A percentile compares a stretch with the other conserved stretches of the same genome.
Conservation (phyloP, 2,797 vertebrate species). For the Corythornis leucogaster region DNA sequence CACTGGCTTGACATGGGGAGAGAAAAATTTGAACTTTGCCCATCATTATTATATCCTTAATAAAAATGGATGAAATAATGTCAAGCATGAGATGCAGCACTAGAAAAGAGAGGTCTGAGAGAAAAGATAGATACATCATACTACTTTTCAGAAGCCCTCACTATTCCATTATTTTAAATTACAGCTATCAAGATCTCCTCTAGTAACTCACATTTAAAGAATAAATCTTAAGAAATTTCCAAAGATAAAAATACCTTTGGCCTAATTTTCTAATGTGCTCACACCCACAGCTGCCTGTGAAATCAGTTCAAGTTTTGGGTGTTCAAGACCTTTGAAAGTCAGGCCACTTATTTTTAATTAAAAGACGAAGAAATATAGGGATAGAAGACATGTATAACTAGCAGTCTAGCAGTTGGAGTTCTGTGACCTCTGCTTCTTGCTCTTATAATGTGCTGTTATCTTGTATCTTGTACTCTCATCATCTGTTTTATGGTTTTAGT, state of each 20-base stretch:
- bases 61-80: neutral
- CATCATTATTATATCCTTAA: neutral
- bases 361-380: neutral
- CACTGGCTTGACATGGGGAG: neutral
- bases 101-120: neutral
- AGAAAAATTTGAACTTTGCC: neutral
- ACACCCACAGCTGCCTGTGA: neutral
- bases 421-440: conserved; percentile 4
- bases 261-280: neutral
- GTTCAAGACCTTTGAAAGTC: conserved; percentile 1
- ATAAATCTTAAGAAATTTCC: neutral
- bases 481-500: neutral
- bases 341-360: conserved; percentile 26
- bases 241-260: neutral
- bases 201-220: neutral
- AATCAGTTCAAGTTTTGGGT: neutral
- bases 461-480: neutral
- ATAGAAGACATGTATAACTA: neutral
- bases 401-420: neutral
- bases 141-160: neutral
- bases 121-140: neutral
- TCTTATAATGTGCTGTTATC: neutral
- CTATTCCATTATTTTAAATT: neutral
- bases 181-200: neutral
- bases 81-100: neutral